phyloP scores from a whole-genome alignment of 2,797 vertebrate species.

The Oophaga sylvatica region DNA sequence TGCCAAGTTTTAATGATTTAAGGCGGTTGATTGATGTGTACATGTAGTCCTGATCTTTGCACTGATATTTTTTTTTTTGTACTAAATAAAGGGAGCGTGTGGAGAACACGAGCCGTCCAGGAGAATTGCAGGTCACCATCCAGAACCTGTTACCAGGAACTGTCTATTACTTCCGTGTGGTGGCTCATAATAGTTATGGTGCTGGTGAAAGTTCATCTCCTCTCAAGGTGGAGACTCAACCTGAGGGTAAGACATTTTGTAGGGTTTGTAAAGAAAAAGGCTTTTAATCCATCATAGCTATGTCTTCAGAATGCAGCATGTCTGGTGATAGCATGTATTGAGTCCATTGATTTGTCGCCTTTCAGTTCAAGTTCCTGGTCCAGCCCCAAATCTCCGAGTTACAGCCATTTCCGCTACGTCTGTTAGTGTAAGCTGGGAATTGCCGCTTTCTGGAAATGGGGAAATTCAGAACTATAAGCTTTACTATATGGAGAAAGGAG shows the following conservation, averaged over 20 bases:
- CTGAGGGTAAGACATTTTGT: conserved; percentile 82
- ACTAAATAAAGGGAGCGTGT: conserved; percentile 83
- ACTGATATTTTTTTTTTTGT: not conserved
- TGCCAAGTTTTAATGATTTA: not conserved
- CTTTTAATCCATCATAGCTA: not conserved
- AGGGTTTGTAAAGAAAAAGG: not conserved
- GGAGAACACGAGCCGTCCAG: conserved; percentile 89
- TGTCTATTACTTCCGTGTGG: conserved; percentile 89
- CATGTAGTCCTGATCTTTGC: not conserved
- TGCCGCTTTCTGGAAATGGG: conserved; percentile 88
- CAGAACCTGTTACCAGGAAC: conserved; percentile 95
- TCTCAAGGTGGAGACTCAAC: conserved; percentile 92
- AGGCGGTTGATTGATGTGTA: not conserved
- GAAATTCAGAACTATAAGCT: conserved; percentile 94
- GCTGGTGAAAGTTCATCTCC: conserved; percentile 87
- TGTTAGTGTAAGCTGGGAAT: conserved; percentile 86
- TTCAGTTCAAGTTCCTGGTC: conserved; percentile 94
- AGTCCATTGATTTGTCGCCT: conserved; percentile 29
- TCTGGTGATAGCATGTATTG: fast-evolving
- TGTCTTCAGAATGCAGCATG: not conserved
- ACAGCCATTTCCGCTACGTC: conserved; percentile 81
- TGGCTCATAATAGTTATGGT: conserved; percentile 89
- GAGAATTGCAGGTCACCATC: conserved; percentile 93
- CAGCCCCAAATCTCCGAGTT: conserved; percentile 89
- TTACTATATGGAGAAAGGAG: conserved; percentile 91